A percentile compares a stretch with the other conserved stretches of the same genome.
These are phyloP conservation scores for Folsomia candida DNA, from an alignment of 2,888 invertebrate species.

Conservation along the genomic window DNA sequence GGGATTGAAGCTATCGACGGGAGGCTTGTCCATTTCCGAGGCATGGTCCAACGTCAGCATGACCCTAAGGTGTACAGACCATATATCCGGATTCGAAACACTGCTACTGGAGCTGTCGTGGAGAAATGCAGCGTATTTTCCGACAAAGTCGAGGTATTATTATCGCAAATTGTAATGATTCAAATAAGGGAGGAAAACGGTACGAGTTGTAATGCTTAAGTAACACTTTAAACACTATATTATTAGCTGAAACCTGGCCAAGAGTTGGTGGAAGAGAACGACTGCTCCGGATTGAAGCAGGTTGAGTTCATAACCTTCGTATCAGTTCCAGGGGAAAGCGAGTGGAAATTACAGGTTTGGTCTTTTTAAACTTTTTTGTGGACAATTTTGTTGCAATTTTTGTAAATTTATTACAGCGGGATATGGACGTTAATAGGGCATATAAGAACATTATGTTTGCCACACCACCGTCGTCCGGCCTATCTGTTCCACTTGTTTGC, in stretches of 20 bases:
- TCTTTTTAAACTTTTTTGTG: background rate
- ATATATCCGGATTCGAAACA: background rate
- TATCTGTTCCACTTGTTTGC: too few relatives aligned
- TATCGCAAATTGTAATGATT: too few relatives aligned
- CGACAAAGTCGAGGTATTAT: slow-evolving; percentile 6
- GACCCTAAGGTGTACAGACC: slow-evolving; percentile 13
- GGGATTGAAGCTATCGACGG: slow-evolving; percentile 16
- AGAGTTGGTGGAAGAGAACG: too few relatives aligned
- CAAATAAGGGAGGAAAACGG: too few relatives aligned
- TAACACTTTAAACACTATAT: too few relatives aligned
- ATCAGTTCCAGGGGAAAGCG: slow-evolving; percentile 28
- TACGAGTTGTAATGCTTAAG: too few relatives aligned
- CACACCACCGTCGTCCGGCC: too few relatives aligned
- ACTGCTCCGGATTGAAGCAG: too few relatives aligned
- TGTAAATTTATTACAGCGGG: too few relatives aligned
- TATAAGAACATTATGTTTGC: background rate
- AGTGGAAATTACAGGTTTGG: slow-evolving; percentile 16
- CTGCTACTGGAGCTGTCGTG: slow-evolving; percentile 3
- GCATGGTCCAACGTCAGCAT: slow-evolving; percentile 31
- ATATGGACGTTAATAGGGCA: background rate
- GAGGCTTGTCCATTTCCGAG: slow-evolving; percentile 28
- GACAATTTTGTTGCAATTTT: too few relatives aligned
- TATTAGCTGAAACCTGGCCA: too few relatives aligned
- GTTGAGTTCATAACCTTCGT: too few relatives aligned
- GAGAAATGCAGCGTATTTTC: slow-evolving; percentile 6